Percentiles rank a stretch among this genome's conserved stretches.
Evolutionary conservation across 1,140 invertebrate genomes (phyloP).

Genomic region (Aphis gossypii): DNA sequence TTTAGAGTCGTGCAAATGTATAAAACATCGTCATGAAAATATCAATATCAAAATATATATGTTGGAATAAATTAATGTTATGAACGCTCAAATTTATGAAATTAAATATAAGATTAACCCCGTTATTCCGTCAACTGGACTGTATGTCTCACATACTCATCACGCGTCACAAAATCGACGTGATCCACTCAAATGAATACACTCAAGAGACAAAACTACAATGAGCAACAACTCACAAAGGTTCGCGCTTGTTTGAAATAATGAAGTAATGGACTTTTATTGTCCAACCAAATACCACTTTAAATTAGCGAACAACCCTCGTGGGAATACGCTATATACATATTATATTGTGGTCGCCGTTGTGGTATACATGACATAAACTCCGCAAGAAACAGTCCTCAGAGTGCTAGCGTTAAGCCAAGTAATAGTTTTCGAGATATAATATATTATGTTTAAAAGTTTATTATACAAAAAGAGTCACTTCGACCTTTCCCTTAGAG

Average conservation of each 20-base stretch:
- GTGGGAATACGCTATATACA: background rate
- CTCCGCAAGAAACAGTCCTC: slow-evolving; percentile 17
- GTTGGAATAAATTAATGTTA: background rate
- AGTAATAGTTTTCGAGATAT: slow-evolving; percentile 32
- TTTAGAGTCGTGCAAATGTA: background rate
- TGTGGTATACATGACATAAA: background rate
- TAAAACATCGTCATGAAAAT: background rate
- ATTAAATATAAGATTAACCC: background rate
- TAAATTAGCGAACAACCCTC: slow-evolving; percentile 36
- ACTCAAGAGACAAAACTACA: slow-evolving; percentile 5
- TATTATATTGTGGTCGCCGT: background rate
- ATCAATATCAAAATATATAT: background rate
- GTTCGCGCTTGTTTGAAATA: background rate
- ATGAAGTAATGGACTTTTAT: slow-evolving; percentile 50
- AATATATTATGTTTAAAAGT: slow-evolving; percentile 37
- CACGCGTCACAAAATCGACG: background rate
- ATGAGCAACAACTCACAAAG: background rate
- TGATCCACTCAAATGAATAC: background rate
- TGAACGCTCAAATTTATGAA: background rate
- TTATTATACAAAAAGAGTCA: slow-evolving; percentile 39
- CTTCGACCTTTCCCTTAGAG: slow-evolving; percentile 17
- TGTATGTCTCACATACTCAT: background rate
- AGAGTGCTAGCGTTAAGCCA: background rate
- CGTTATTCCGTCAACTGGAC: background rate
- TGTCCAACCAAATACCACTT: slow-evolving; percentile 32